A percentile compares a stretch with the other conserved stretches of the same genome.
These are phyloP conservation scores for Cheilosia urbana DNA, from an alignment of 2,888 invertebrate genomes.

Conservation along the genomic window DNA sequence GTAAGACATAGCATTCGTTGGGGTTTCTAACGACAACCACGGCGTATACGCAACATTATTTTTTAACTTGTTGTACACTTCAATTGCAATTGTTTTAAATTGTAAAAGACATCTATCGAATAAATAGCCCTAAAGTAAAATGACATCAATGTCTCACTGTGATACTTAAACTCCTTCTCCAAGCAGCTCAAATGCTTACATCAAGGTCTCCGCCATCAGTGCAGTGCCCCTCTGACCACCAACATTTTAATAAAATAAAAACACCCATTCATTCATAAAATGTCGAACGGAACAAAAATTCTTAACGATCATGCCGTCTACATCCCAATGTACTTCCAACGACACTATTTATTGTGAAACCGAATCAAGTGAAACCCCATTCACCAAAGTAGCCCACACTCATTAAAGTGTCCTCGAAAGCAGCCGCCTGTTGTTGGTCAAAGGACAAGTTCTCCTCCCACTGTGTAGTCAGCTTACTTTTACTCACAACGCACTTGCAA, in stretches of 20 bases:
- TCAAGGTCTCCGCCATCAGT: no score
- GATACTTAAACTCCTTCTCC: no score
- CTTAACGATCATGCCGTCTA: conserved; percentile 27
- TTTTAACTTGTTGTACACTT: not conserved
- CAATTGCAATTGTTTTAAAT: no score
- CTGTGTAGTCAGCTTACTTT: conserved; percentile 18
- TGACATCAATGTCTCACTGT: no score
- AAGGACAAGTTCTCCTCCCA: conserved; percentile 61
- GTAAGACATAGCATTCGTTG: not conserved
- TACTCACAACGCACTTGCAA: conserved; percentile 10
- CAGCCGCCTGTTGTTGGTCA: conserved; percentile 30
- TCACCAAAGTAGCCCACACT: conserved; percentile 42
- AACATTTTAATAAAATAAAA: not conserved
- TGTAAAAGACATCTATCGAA: no score
- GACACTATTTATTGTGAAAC: conserved; percentile 18
- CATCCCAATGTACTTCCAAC: conserved; percentile 23
- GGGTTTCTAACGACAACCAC: not conserved
- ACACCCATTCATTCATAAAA: conserved; percentile 31
- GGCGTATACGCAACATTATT: conserved; percentile 31
- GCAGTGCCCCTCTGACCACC: not conserved
- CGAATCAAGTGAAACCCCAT: conserved; percentile 32
- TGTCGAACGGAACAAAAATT: conserved; percentile 27
- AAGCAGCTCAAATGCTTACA: no score
- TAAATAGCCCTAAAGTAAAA: no score
- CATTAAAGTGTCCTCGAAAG: conserved; percentile 49